phyloP scores from a whole-genome alignment of 1,140 invertebrate genomes.

The Zaprionus taronus region DNA sequence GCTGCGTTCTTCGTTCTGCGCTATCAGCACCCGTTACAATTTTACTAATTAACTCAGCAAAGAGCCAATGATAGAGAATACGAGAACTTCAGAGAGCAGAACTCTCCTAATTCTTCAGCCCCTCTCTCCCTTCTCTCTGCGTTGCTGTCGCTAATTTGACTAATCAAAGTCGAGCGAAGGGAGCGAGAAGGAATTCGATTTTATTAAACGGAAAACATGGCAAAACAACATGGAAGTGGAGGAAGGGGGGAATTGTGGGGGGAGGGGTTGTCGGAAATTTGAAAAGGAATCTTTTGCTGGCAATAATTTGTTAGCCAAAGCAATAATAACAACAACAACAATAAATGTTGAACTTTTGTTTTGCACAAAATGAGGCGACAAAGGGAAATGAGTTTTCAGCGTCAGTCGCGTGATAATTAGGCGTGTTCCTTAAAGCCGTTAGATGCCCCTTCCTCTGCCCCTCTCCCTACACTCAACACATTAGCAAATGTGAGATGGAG shows the following conservation, averaged over 20 bases:
- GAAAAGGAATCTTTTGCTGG: slow-evolving; percentile 62
- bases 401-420: slow-evolving; percentile 64
- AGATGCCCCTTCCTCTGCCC: neutral
- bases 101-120: neutral
- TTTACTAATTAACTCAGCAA: slow-evolving; percentile 79
- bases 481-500: neutral
- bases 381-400: slow-evolving; percentile 63
- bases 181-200: slow-evolving; percentile 63
- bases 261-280: slow-evolving; percentile 42
- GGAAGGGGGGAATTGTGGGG: neutral
- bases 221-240: slow-evolving; percentile 22
- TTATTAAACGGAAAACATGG: slow-evolving; percentile 66
- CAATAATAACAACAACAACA: slow-evolving; percentile 69
- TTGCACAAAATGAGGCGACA: slow-evolving; percentile 40
- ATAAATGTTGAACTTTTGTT: slow-evolving; percentile 76
- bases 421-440: slow-evolving; percentile 53
- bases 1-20: slow-evolving; percentile 29
- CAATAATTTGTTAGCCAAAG: slow-evolving; percentile 68
- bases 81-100: neutral
- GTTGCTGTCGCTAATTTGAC: slow-evolving; percentile 72
- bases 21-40: slow-evolving; percentile 72
- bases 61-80: slow-evolving; percentile 14
- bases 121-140: neutral
- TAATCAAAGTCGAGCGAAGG: slow-evolving; percentile 65
- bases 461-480: neutral